These are phyloP conservation scores for Pocillopora meandrina DNA, from an alignment of 92 coral and sea anemone genomes.

Conservation along the genomic window DNA sequence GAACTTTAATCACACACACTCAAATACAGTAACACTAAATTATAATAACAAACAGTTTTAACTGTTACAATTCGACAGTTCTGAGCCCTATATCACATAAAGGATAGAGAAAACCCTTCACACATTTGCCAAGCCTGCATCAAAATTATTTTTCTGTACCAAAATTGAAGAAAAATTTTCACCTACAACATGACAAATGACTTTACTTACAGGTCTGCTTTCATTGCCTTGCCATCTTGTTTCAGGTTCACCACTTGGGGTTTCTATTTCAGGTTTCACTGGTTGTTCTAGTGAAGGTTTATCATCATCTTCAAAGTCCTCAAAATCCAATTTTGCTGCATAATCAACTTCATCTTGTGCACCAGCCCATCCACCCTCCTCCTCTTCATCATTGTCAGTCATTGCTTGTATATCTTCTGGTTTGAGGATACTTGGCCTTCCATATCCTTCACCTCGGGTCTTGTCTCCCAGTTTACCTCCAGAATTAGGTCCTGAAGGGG, in stretches of 20 bases:
- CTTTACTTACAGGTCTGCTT: conserved; percentile 34
- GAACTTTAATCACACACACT: too few relatives aligned
- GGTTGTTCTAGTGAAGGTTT: conserved; percentile 20
- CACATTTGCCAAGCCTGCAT: too few relatives aligned
- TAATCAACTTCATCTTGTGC: conserved; percentile 99
- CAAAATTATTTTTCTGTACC: not conserved
- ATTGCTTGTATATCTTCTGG: conserved; percentile 97
- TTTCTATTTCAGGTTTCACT: conserved; percentile 8
- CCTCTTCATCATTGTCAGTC: conserved; percentile 91
- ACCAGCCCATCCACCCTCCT: conserved; percentile 99
- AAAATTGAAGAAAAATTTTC: not conserved
- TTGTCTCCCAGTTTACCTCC: conserved; percentile 50
- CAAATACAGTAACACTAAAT: too few relatives aligned
- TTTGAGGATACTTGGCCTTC: conserved; percentile 82
- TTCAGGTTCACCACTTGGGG: conserved; percentile 12
- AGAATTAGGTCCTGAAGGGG: conserved; percentile 51
- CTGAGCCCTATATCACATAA: too few relatives aligned
- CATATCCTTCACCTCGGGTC: conserved; percentile 76
- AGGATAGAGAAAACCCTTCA: too few relatives aligned
- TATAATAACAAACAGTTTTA: too few relatives aligned
- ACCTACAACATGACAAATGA: not conserved
- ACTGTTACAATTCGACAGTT: too few relatives aligned
- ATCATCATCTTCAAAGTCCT: conserved; percentile 89
- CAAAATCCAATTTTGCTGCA: conserved; percentile 93
- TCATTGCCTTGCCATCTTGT: conserved; percentile 36